Evolutionary conservation across 2,888 invertebrate species (phyloP), one percentile per base, ranked within the genome.

Genomic region (Sarcophaga subvicina): DNA sequence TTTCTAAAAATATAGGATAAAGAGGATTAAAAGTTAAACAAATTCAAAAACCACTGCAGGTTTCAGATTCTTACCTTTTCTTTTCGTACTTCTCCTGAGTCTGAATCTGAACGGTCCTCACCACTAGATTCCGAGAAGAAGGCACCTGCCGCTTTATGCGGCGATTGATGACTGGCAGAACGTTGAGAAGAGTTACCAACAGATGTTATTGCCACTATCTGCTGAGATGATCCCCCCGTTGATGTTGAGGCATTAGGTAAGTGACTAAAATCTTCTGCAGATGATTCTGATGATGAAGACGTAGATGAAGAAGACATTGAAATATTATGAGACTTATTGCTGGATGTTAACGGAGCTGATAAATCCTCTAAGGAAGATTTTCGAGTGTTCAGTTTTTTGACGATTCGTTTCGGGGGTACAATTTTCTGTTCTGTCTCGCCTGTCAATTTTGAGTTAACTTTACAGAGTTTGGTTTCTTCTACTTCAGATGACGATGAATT

Each of bases 321-420:
- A 60, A 84, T 79, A 27, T 71, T 67, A 12, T 75, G 80, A 4
- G 64, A 5, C 69, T 72, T 73, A 72, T 71, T 71, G 12, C 71
- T 73, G 10, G 87, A 79, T 70, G 86, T 82, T 25, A 86, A 81
- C 1, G 80, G 69, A n/a, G 67, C 37, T 25, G 83, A n/a, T 47
- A 72, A 72, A 70, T 90, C 89, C 27, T 89, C 89, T 25, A 88
- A 71, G 4, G 89, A 89, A 20, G 89, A 85, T 78, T 89, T 87
- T 37, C 90, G 89, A 72, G 90, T 90, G 75, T 91, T 91, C 6
- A 91, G 77, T 73, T 90, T 90, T 70, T 90, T 90, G 0, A 91
- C 90, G 78, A 91, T 90, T 45, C 90, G 88, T 49, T 81, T 78
- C 11, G 83, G 83, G 20, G 84, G 69, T 14, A 77, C 66, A 17